These are phyloP conservation scores for Aselliscus stoliczkanus DNA, from an alignment of 2,797 vertebrate genomes.

Conservation along the genomic window DNA sequence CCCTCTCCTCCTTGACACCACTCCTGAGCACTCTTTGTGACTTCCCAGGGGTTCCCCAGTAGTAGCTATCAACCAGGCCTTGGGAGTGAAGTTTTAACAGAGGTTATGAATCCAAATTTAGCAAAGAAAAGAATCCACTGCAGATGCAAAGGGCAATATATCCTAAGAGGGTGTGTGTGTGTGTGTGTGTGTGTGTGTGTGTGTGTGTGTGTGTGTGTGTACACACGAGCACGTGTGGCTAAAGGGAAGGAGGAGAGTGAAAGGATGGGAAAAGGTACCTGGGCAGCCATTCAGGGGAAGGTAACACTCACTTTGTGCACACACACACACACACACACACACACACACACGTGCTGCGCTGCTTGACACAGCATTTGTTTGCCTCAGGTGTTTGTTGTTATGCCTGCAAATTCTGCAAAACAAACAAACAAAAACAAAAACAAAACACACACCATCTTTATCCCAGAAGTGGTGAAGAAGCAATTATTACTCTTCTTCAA, in stretches of 20 bases:
- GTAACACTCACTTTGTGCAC: rapidly evolving
- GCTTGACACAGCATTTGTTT: background rate
- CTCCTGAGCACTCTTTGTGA: background rate
- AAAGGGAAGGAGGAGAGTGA: background rate
- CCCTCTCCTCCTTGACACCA: background rate
- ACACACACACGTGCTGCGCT: no score
- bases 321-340: no score
- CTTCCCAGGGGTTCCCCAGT: background rate
- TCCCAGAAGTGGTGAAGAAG: background rate
- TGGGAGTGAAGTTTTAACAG: background rate
- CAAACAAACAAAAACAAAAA: background rate
- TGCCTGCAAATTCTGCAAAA: background rate
- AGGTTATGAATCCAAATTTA: background rate
- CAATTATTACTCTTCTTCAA: background rate
- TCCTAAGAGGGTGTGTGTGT: background rate
- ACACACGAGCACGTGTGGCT: rapidly evolving
- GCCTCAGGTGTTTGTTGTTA: background rate
- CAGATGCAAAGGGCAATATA: background rate
- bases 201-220: background rate
- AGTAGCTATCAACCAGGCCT: background rate
- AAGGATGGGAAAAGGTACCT: background rate
- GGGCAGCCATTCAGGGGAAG: background rate
- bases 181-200: background rate
- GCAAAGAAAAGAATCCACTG: background rate
- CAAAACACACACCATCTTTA: background rate